phyloP scores from a whole-genome alignment of 2,113 vertebrate genomes.

The Chaenogobius annularis region DNA sequence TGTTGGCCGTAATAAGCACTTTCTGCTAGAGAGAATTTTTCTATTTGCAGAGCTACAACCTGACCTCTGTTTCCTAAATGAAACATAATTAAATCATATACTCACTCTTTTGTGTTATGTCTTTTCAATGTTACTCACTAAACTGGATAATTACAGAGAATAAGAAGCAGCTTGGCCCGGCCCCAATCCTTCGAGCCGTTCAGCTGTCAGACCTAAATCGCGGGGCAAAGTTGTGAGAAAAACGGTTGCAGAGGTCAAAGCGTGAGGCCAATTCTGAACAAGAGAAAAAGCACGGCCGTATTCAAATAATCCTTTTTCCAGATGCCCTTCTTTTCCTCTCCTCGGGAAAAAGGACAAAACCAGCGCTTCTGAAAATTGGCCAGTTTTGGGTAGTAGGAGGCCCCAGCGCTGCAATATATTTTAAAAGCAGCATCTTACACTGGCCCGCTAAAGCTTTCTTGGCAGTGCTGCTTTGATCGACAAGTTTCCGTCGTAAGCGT shows the following conservation, averaged over 20 bases:
- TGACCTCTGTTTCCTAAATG: conserved; percentile 61
- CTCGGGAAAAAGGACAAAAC: conserved; percentile 26
- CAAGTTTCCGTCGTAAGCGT: conserved; percentile 47
- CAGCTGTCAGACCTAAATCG: conserved; percentile 21
- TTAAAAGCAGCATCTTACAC: conserved; percentile 41
- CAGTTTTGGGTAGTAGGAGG: conserved; percentile 25
- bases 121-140: conserved; percentile 62
- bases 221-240: conserved; percentile 8
- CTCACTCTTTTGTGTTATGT: conserved; percentile 43
- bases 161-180: conserved; percentile 45
- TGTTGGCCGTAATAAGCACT: conserved; percentile 49
- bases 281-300: conserved; percentile 7
- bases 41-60: conserved; percentile 57
- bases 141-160: conserved; percentile 70
- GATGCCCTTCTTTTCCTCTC: conserved; percentile 36
- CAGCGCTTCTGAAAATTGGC: conserved; percentile 33
- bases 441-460: conserved; percentile 41
- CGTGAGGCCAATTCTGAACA: conserved; percentile 1
- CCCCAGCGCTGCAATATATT: conserved; percentile 12
- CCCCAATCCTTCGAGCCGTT: conserved; percentile 33
- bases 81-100: conserved; percentile 58
- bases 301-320: conserved; percentile 62
- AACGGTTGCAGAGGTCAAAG: conserved; percentile 23
- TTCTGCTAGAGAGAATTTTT: conserved; percentile 61
- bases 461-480: conserved; percentile 21